A percentile compares a stretch with the other conserved stretches of the same genome.
Conservation (phyloP, 1,140 invertebrate genomes). For the Akabosia matsudoensis region DNA sequence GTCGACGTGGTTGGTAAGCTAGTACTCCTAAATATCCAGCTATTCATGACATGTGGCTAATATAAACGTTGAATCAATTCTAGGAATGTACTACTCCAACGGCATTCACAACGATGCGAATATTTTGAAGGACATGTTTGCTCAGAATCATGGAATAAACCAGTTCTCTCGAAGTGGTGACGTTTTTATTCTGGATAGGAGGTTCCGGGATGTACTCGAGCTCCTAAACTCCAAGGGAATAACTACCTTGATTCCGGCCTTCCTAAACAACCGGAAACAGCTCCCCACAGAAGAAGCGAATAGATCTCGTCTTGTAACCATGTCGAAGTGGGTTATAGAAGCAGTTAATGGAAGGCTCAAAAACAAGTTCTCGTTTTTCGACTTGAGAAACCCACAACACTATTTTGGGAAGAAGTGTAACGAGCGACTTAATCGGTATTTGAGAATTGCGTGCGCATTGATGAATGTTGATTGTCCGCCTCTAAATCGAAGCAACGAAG, state of each 20-base stretch:
- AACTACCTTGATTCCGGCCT: not conserved
- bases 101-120: slow-evolving; percentile 42
- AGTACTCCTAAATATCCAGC: not conserved
- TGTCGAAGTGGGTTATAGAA: slow-evolving; percentile 33
- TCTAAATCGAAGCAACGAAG: not conserved
- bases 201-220: slow-evolving; percentile 16
- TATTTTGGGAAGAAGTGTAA: not conserved
- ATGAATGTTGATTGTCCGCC: slow-evolving; percentile 14
- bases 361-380: slow-evolving; percentile 29
- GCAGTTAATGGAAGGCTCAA: slow-evolving; percentile 27
- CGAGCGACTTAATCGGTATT: not conserved
- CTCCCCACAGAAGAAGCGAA: slow-evolving; percentile 19
- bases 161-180: not conserved
- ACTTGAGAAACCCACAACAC: not conserved
- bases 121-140: slow-evolving; percentile 22
- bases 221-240: not conserved
- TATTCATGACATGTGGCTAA: not conserved
- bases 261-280: slow-evolving; percentile 11
- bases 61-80: not conserved
- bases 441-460: slow-evolving; percentile 25
- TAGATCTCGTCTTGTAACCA: slow-evolving; percentile 11
- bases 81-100: slow-evolving; percentile 40
- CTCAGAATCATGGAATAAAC: not conserved
- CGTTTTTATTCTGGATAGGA: slow-evolving; percentile 27
- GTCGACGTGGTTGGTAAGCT: not conserved